Percentiles rank a stretch among this genome's conserved stretches.
Conservation (phyloP, 2,113 vertebrate genomes). For the Chlamydotis undulata region DNA sequence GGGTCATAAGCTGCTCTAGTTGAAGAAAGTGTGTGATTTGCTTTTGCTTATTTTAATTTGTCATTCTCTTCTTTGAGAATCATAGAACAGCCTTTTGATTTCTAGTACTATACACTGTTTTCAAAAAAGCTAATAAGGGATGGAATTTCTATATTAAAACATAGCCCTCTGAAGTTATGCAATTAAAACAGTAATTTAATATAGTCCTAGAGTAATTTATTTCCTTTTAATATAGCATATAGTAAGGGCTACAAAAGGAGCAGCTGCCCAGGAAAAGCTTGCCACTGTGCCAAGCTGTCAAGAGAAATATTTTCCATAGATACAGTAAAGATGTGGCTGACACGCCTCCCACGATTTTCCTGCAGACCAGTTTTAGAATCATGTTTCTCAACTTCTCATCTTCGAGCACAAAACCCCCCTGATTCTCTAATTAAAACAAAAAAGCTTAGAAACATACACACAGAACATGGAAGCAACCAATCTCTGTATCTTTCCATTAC, state of each 20-base stretch:
- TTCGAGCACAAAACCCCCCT: background rate
- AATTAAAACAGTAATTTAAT: background rate
- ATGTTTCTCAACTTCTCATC: background rate
- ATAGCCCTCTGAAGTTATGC: background rate
- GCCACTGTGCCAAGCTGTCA: background rate
- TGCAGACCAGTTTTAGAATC: background rate
- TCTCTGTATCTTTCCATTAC: background rate
- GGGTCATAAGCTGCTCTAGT: background rate
- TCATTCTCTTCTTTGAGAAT: background rate
- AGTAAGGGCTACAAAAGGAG: background rate
- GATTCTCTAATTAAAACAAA: too few relatives aligned
- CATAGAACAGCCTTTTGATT: background rate
- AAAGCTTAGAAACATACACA: background rate
- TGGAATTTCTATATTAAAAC: background rate
- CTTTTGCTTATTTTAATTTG: background rate
- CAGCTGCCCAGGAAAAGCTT: background rate
- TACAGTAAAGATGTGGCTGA: background rate
- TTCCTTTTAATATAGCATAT: background rate
- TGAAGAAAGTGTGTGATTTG: background rate
- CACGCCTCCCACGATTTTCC: fast-evolving
- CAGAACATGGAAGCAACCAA: background rate
- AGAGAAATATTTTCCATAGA: background rate
- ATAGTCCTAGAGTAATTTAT: background rate
- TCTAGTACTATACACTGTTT: background rate
- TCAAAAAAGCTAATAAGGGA: background rate